A percentile compares a stretch with the other conserved stretches of the same genome.
Conservation (phyloP, 2,888 invertebrate species). For the Thereva unica region DNA sequence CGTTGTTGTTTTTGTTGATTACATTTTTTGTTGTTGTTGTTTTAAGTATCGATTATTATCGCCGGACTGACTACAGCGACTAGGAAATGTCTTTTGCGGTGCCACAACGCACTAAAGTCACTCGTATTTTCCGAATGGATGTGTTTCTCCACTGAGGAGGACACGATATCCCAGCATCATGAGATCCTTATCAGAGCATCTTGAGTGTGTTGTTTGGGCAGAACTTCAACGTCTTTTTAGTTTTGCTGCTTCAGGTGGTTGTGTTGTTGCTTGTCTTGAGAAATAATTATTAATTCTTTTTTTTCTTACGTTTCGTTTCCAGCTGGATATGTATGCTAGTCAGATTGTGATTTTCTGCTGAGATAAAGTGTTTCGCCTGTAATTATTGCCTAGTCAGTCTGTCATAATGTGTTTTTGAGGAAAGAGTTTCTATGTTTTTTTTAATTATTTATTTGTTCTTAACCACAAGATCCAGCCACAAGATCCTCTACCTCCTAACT, state of each 20-base stretch:
- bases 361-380: slow-evolving; percentile 12
- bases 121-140: not conserved
- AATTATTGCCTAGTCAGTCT: slow-evolving; percentile 32
- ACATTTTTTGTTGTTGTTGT: too few relatives aligned
- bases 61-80: too few relatives aligned
- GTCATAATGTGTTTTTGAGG: slow-evolving; percentile 15
- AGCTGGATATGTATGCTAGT: not conserved
- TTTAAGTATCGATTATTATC: too few relatives aligned
- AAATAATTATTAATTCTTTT: slow-evolving; percentile 24
- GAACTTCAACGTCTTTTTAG: not conserved
- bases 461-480: too few relatives aligned
- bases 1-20: not conserved
- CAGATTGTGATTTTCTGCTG: slow-evolving; percentile 12
- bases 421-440: slow-evolving; percentile 4
- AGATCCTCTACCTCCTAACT: too few relatives aligned
- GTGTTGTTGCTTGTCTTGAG: slow-evolving; percentile 1
- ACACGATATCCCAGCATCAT: slow-evolving; percentile 15
- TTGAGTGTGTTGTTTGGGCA: not conserved
- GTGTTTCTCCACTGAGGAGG: slow-evolving; percentile 10
- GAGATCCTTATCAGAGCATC: slow-evolving; percentile 21
- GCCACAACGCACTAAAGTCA: too few relatives aligned
- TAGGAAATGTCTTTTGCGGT: too few relatives aligned
- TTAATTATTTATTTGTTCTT: too few relatives aligned
- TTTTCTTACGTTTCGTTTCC: not conserved
- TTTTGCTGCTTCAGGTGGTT: not conserved